Evolutionary conservation across 2,797 vertebrate genomes (phyloP), one percentile per base, ranked within the genome.

Genomic region (Sphenodon punctatus): DNA sequence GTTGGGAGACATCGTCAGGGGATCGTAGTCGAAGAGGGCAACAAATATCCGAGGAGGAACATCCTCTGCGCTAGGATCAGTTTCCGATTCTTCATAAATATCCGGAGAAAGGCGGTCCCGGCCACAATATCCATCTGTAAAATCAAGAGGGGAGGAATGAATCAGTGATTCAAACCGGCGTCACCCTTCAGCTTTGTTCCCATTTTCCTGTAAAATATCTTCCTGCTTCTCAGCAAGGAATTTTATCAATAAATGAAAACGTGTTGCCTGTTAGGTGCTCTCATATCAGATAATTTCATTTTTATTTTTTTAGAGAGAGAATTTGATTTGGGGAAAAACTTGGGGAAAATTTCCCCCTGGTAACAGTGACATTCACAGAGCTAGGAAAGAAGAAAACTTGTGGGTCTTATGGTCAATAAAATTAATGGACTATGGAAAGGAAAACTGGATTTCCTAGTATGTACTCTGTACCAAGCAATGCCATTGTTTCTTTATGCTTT

Each of bases 11-110:
- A 99, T 99, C 10, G 98, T 99, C 89, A 98, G 94, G 0, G 98
- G 99, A 74, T 99, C 98, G 0, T 99, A 99, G 95, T 99, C 98
- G 68, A 99, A 99, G 59, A 99, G 97, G 30, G 98, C 99, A 90
- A 99, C 99, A 72, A 99, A 99, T 88, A 99, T 97, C 14, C 98
- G 97, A 11, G 94, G 88, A 0, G 96, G 94, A 89, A 96, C 64
- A 76, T 98, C 97, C 16, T 99, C 98, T 2, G 94, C 83, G 6
- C 96, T 94, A 1, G 95, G 93, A 63, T 96, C 95, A 0, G 95
- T 96, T 86, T 98, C 98, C 0, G 97, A 98, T 65, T 98, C 98
- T 32, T 98, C 98, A 1, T 97, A 99, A 88, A 97, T 96, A 32
- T 98, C 98, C 2, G 96, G 96, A 60, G 98, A 98, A 17, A 97